A percentile compares a stretch with the other conserved stretches of the same genome.
These are phyloP conservation scores for Papilio gigon DNA, from an alignment of 2,888 invertebrate genomes.

Conservation along the genomic window DNA sequence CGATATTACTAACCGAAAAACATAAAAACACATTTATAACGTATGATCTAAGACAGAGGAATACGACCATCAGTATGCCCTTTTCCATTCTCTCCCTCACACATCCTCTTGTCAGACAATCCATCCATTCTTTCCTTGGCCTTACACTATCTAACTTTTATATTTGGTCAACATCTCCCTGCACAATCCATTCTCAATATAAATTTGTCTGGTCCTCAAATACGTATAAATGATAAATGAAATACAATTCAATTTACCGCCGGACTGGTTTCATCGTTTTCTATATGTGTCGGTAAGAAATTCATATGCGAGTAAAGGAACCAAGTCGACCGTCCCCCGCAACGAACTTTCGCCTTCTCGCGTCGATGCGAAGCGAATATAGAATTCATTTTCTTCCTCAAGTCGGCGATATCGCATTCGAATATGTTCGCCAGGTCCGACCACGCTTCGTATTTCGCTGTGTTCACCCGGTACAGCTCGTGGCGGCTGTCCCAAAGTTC, in stretches of 20 bases:
- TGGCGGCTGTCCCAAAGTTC: slow-evolving; percentile 66
- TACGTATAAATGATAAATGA: background rate
- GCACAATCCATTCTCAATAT: too few species aligned
- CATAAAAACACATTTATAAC: background rate
- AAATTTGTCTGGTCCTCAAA: too few species aligned
- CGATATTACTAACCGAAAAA: slow-evolving; percentile 1
- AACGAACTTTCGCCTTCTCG: slow-evolving; percentile 66
- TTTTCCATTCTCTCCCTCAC: too few species aligned
- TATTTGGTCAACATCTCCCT: too few species aligned
- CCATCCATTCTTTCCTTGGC: too few species aligned
- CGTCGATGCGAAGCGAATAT: slow-evolving; percentile 73
- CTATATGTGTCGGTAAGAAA: slow-evolving; percentile 65
- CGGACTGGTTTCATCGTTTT: slow-evolving; percentile 42
- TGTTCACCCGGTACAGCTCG: slow-evolving; percentile 60
- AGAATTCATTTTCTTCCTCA: slow-evolving; percentile 73
- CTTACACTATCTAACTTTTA: too few species aligned
- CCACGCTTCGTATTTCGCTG: slow-evolving; percentile 70
- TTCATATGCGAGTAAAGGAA: slow-evolving; percentile 66
- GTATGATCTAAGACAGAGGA: background rate
- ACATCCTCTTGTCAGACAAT: too few species aligned
- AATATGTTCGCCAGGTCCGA: slow-evolving; percentile 61
- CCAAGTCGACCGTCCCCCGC: slow-evolving; percentile 65
- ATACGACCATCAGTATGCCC: too few species aligned
- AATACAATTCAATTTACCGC: slow-evolving; percentile 19
- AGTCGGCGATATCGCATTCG: slow-evolving; percentile 65